Base-by-base conservation (phyloP, 2,888 invertebrate genomes). In the Gastracanthus pulcherrimus region DNA sequence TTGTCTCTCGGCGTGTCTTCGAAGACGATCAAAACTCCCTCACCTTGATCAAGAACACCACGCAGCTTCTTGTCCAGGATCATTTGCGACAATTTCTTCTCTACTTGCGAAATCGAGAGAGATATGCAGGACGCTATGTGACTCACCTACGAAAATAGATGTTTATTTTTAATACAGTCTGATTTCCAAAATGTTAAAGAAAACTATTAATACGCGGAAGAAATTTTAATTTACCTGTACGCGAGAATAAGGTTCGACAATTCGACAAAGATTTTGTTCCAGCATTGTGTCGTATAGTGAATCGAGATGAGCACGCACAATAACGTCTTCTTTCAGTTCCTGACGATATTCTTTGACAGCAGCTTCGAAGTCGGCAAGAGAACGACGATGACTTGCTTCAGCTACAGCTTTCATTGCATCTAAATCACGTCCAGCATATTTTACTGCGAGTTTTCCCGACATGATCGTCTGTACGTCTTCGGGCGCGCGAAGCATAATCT, bases 61-160 rank as follows among this genome's bases (percentile, higher is more conserved):
- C 96, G 95, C 87, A 99, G 96, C 92, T 99, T 99, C 90, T 98
- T 98, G 92, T 99, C 99, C 91, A 99, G 93, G 91, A 99, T 99
- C 99, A 99, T 99, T 93, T 99, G 99, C 70, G 99, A 99, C 81
- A 99, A 93, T 92, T 99, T 99, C 93, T 98, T 98, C 92, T 99
- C 99, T 74, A 99, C 99, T 93, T 96, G 95, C 66, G 96, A 93
- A 94, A 97, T 95, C 13, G 97, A 96, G 83, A 99, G 93, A 88
- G 97, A 96, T 92, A 99, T 99, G 87, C 96, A 95, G 86, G 96
- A 95, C 34, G 98, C 97, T 86, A 99, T 96, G 92, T 98, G 98
- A 84, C 97, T 95, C 7, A 97, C 96, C 90, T 91, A 75, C 31
- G 70, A 80, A 75, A 66, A 72, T 19, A 71, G 79, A 79, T 62